phyloP scores from a whole-genome alignment of 2,113 vertebrate genomes.

The Amblyopsis rosae region DNA sequence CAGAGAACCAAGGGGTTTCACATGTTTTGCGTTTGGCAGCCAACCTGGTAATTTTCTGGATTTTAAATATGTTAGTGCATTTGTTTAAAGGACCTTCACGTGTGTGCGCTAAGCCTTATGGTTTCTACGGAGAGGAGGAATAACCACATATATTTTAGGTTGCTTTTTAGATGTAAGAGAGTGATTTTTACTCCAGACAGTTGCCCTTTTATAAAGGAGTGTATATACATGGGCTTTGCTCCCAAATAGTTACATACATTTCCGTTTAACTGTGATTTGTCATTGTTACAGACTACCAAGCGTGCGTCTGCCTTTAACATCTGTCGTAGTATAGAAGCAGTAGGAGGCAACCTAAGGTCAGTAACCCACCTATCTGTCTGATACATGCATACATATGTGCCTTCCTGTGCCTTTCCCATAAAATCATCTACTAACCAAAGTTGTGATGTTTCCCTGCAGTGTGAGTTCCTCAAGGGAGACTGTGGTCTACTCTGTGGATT shows the following conservation, averaged over 20 bases:
- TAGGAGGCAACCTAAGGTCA: constrained; percentile 88
- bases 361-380: constrained; percentile 37
- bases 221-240: background rate
- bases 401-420: background rate
- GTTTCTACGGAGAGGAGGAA: background rate
- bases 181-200: background rate
- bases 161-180: background rate
- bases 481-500: constrained; percentile 84
- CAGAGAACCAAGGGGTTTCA: constrained; percentile 81
- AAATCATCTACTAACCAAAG: constrained; percentile 9
- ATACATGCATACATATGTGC: constrained; percentile 11
- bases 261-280: background rate
- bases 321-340: constrained; percentile 86
- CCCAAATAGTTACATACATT: background rate
- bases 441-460: constrained; percentile 65
- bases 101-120: background rate
- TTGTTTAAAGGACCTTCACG: background rate
- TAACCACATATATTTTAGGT: background rate
- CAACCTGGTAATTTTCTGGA: constrained; percentile 79
- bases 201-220: background rate
- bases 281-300: constrained; percentile 84
- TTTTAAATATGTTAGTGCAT: background rate
- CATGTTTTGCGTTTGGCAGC: constrained; percentile 88
- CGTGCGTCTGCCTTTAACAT: constrained; percentile 89
- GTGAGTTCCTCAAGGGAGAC: constrained; percentile 86